These are phyloP conservation scores for Oostethus manadensis DNA, from an alignment of 2,113 vertebrate genomes.

Conservation along the genomic window DNA sequence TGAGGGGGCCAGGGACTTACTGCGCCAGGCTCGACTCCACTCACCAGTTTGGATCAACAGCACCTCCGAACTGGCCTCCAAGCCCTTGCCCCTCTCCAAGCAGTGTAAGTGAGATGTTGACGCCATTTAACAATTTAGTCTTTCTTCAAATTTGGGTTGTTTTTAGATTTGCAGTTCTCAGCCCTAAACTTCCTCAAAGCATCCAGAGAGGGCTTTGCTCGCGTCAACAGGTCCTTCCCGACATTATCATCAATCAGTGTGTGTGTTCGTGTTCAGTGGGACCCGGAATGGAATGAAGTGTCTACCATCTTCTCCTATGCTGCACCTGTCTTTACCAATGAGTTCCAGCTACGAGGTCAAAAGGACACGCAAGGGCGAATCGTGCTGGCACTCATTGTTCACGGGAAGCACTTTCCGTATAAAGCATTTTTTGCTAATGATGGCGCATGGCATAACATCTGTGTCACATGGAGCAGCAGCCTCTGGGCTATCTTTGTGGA, in stretches of 20 bases:
- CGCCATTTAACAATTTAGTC: background rate
- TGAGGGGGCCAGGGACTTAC: constrained; percentile 40
- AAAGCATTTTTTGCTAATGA: constrained; percentile 74
- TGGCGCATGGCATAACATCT: constrained; percentile 82
- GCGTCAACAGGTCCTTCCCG: constrained; percentile 70
- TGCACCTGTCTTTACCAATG: constrained; percentile 72
- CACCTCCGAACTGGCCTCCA: constrained; percentile 4
- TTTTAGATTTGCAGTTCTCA: constrained; percentile 46
- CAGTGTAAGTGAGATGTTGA: constrained; percentile 55
- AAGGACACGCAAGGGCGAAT: constrained; percentile 66
- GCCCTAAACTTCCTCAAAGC: constrained; percentile 74
- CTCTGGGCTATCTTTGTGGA: constrained; percentile 78
- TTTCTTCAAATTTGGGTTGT: background rate
- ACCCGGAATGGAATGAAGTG: constrained; percentile 55
- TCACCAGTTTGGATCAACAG: constrained; percentile 72
- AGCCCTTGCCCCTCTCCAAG: constrained; percentile 29
- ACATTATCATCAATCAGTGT: constrained; percentile 71
- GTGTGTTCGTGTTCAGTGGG: constrained; percentile 83
- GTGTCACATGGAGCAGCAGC: constrained; percentile 72
- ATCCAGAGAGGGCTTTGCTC: constrained; percentile 71
- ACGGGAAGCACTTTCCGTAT: constrained; percentile 79
- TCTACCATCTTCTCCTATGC: constrained; percentile 84
- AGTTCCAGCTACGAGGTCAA: constrained; percentile 82
- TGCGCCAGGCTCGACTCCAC: constrained; percentile 46
- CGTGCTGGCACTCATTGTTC: constrained; percentile 78